Evolutionary conservation across 2,888 invertebrate species (phyloP).

Genomic region (Xylophagus ater): DNA sequence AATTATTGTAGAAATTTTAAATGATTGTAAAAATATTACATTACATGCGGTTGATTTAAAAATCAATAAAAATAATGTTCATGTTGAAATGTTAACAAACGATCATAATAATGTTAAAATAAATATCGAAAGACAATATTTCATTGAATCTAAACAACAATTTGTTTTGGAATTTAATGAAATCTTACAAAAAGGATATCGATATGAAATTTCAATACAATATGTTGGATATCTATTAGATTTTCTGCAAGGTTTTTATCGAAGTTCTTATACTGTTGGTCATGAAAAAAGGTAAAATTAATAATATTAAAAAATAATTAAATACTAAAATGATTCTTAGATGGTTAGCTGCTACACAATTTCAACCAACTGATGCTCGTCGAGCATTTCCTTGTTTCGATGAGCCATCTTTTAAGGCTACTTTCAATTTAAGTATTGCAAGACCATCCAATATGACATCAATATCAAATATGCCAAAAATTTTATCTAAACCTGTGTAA

Average conservation of each 20-base stretch:
- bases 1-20: constrained; percentile 49
- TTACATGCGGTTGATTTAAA: constrained; percentile 62
- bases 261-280: constrained; percentile 62
- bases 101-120: constrained; percentile 26
- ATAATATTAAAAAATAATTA: too few species aligned
- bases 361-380: constrained; percentile 71
- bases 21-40: constrained; percentile 51
- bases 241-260: constrained; percentile 68
- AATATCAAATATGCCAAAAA: constrained; percentile 65
- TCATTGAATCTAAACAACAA: constrained; percentile 55
- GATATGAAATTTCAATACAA: constrained; percentile 56
- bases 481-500: constrained; percentile 27
- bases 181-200: constrained; percentile 45
- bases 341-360: constrained; percentile 73
- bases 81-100: constrained; percentile 30
- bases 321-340: constrained; percentile 36
- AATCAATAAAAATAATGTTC: constrained; percentile 48
- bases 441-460: constrained; percentile 59
- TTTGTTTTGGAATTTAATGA: constrained; percentile 53
- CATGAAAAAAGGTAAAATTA: constrained; percentile 60
- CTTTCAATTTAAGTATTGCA: constrained; percentile 65
- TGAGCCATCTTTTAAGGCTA: constrained; percentile 73
- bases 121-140: constrained; percentile 39
- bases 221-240: constrained; percentile 65
- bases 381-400: constrained; percentile 81